Conservation (phyloP, 2,888 invertebrate genomes). For the Rhogogaster chlorosoma region DNA sequence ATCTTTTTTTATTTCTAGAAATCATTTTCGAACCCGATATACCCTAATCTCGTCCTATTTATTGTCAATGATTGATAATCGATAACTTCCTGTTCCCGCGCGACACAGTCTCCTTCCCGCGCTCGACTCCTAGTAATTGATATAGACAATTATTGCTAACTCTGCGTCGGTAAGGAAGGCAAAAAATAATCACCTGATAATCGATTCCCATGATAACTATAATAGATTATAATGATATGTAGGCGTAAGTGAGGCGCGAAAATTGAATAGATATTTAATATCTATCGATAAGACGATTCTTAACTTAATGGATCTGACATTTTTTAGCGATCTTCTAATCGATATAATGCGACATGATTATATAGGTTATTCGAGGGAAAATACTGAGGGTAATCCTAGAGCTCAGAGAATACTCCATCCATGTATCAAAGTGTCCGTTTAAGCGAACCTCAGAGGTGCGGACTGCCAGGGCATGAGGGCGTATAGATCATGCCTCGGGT, state of each 20-base stretch:
- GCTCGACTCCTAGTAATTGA: no score
- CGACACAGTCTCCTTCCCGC: background rate
- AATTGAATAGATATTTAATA: background rate
- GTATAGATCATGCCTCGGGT: slow-evolving; percentile 60
- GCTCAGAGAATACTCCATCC: background rate
- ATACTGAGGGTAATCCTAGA: background rate
- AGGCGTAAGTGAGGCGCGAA: background rate
- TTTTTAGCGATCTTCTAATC: background rate
- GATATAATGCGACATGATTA: background rate
- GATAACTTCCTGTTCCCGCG: background rate
- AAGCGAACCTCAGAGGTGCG: slow-evolving; percentile 29
- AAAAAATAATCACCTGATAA: background rate
- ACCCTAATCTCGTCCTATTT: background rate
- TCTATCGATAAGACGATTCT: background rate
- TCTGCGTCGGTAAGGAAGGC: background rate
- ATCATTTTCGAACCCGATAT: background rate
- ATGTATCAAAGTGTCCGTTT: slow-evolving; percentile 1
- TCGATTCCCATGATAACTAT: background rate
- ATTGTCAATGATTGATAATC: background rate
- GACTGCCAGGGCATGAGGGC: slow-evolving; percentile 49
- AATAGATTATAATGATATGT: background rate
- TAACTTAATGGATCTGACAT: background rate
- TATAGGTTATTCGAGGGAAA: background rate
- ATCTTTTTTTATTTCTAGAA: background rate
- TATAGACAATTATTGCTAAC: background rate